Conservation (phyloP, 2,797 vertebrate species). For the Peromyscus eremicus region DNA sequence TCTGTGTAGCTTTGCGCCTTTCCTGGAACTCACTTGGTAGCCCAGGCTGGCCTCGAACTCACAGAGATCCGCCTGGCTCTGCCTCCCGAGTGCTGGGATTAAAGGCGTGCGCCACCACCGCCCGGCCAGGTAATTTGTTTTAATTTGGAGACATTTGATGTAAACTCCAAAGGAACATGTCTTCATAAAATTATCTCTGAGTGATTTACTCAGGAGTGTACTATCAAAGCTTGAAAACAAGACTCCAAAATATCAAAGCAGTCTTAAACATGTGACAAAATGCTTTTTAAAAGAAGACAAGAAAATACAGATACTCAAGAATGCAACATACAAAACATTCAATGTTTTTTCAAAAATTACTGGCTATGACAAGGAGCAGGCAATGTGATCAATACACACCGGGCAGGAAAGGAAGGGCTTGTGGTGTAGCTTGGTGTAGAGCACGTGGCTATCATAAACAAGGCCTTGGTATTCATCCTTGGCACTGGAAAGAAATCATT, state of each 20-base stretch:
- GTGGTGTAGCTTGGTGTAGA: neutral
- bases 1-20: too few relatives aligned
- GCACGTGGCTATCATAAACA: neutral
- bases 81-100: too few relatives aligned
- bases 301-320: neutral
- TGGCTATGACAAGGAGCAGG: neutral
- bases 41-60: too few relatives aligned
- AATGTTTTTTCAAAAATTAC: neutral
- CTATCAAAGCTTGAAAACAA: neutral
- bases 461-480: neutral
- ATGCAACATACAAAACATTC: neutral
- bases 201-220: neutral
- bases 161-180: neutral
- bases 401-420: neutral
- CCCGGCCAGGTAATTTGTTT: neutral
- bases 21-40: too few relatives aligned
- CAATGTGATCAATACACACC: neutral
- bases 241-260: neutral
- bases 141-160: neutral
- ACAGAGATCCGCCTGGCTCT: too few relatives aligned
- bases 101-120: too few relatives aligned
- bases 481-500: neutral
- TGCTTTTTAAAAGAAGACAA: neutral
- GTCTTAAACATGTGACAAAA: conserved; percentile 5
- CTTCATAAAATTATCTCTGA: neutral